Percentiles rank a stretch among this genome's conserved stretches.
Evolutionary conservation across 2,113 vertebrate genomes (phyloP).

Genomic region (Percopsis transmontana): DNA sequence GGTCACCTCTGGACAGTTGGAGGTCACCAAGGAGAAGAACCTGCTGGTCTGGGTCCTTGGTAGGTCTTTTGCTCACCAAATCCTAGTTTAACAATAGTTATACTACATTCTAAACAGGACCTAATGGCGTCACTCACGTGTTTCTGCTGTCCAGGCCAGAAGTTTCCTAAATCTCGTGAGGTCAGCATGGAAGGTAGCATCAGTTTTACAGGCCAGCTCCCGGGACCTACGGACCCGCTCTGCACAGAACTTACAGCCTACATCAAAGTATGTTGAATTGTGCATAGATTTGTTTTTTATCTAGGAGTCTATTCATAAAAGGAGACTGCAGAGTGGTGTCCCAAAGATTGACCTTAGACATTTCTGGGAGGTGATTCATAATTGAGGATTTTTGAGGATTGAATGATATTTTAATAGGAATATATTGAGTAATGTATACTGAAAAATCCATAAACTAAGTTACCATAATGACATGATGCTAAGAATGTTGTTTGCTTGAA

Average conservation of each 20-base stretch:
- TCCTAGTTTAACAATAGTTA: not conserved
- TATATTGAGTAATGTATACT: too few species aligned
- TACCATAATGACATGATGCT: too few species aligned
- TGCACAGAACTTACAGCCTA: constrained; percentile 88
- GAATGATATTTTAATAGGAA: too few species aligned
- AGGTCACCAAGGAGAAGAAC: constrained; percentile 89
- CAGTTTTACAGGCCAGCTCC: constrained; percentile 77
- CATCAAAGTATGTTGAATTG: constrained; percentile 81
- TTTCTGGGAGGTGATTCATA: too few species aligned
- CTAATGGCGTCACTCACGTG: not conserved
- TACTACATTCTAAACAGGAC: constrained; percentile 6
- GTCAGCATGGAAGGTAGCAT: constrained; percentile 85
- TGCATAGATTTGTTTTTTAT: not conserved
- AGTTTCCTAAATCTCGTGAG: constrained; percentile 90
- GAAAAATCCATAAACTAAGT: too few species aligned
- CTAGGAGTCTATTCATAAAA: not conserved
- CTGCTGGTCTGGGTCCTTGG: constrained; percentile 88
- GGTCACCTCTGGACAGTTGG: constrained; percentile 87
- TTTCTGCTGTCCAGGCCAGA: constrained; percentile 83
- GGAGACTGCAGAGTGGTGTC: not conserved
- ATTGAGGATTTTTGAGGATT: too few species aligned
- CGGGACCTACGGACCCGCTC: constrained; percentile 81
- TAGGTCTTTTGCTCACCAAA: constrained; percentile 55
- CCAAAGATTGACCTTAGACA: too few species aligned
- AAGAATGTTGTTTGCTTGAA: too few species aligned